phyloP scores from a whole-genome alignment of 1,140 invertebrate genomes.

The Drosophila varians region DNA sequence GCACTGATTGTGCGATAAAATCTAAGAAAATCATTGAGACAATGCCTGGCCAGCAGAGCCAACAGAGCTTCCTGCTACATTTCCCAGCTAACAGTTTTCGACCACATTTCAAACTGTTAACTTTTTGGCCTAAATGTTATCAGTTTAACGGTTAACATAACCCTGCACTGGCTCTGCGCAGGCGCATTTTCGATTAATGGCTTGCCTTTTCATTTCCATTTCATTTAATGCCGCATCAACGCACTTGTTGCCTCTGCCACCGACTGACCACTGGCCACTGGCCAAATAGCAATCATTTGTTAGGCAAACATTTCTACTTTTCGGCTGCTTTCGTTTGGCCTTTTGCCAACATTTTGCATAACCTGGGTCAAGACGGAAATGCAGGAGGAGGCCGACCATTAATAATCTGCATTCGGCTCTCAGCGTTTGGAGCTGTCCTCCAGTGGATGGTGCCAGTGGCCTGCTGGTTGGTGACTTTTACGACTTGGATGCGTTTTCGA shows the following conservation, averaged over 20 bases:
- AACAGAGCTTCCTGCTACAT: slow-evolving; percentile 65
- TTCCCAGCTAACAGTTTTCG: slow-evolving; percentile 33
- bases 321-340: slow-evolving; percentile 74
- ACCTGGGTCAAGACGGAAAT: slow-evolving; percentile 80
- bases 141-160: slow-evolving; percentile 2
- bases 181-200: slow-evolving; percentile 64
- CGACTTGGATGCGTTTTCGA: slow-evolving; percentile 63
- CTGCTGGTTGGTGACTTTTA: slow-evolving; percentile 46
- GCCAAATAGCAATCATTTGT: slow-evolving; percentile 74
- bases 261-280: neutral
- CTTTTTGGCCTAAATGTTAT: neutral
- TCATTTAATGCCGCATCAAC: slow-evolving; percentile 57
- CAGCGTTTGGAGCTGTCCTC: slow-evolving; percentile 27
- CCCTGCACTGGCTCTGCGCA: slow-evolving; percentile 10
- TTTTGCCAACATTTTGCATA: slow-evolving; percentile 79
- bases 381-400: slow-evolving; percentile 69
- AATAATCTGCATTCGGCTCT: slow-evolving; percentile 66
- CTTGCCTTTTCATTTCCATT: slow-evolving; percentile 46
- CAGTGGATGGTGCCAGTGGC: slow-evolving; percentile 16
- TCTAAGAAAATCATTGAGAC: slow-evolving; percentile 62
- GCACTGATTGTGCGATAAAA: slow-evolving; percentile 64
- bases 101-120: slow-evolving; percentile 50
- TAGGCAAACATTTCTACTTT: slow-evolving; percentile 73
- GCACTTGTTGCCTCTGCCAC: slow-evolving; percentile 46
- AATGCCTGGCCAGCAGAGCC: slow-evolving; percentile 32